A percentile compares a stretch with the other conserved stretches of the same genome.
phyloP scores from a whole-genome alignment of 2,888 invertebrate species.

The Malthinus flaveolus region DNA sequence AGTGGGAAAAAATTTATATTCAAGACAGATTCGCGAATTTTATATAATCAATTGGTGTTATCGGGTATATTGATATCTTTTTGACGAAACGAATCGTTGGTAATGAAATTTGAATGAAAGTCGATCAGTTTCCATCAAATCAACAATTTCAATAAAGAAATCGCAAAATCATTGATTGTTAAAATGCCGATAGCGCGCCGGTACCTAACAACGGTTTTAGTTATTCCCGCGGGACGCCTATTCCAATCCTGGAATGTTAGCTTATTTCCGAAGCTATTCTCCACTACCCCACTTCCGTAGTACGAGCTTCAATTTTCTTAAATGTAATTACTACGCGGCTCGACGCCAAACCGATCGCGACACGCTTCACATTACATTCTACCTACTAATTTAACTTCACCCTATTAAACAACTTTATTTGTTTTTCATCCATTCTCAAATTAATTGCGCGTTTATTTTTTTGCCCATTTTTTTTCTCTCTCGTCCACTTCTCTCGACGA shows the following conservation, averaged over 20 bases:
- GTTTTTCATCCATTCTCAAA: slow-evolving; percentile 27
- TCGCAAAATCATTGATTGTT: slow-evolving; percentile 45
- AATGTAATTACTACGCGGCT: slow-evolving; percentile 46
- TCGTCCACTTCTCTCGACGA: too few relatives aligned
- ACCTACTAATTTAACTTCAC: slow-evolving; percentile 37
- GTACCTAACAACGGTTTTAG: slow-evolving; percentile 34
- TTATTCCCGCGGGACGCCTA: slow-evolving; percentile 41
- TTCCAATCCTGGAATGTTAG: slow-evolving; percentile 43
- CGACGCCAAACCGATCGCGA: slow-evolving; percentile 42
- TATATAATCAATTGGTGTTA: slow-evolving; percentile 17
- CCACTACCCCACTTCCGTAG: slow-evolving; percentile 42
- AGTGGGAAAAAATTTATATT: slow-evolving; percentile 17
- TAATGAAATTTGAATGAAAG: slow-evolving; percentile 27
- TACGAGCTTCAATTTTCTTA: slow-evolving; percentile 48
- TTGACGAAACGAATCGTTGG: slow-evolving; percentile 22
- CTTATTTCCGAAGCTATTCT: slow-evolving; percentile 45
- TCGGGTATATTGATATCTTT: slow-evolving; percentile 23
- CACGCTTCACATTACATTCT: slow-evolving; percentile 36
- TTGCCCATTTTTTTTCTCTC: not conserved
- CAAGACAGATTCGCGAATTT: slow-evolving; percentile 8
- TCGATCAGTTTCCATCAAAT: slow-evolving; percentile 29
- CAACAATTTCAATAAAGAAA: slow-evolving; percentile 42
- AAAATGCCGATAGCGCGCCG: slow-evolving; percentile 40
- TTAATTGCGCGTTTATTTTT: slow-evolving; percentile 23
- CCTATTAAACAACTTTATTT: slow-evolving; percentile 31